These are phyloP conservation scores for Luehdorfia chinensis DNA, from an alignment of 1,140 invertebrate genomes.

Conservation along the genomic window DNA sequence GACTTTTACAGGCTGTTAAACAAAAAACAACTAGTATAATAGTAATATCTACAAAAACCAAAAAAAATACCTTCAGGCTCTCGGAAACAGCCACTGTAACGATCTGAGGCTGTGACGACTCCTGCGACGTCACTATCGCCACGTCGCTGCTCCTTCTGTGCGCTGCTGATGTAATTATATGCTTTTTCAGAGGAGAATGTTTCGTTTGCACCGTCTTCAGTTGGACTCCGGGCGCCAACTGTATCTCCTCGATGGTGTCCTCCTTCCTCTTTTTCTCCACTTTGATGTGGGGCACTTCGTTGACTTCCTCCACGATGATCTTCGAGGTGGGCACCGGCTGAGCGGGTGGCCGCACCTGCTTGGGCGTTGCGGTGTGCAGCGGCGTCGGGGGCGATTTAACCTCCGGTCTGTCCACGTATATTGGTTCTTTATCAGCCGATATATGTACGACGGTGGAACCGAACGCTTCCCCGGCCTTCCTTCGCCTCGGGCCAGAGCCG, in stretches of 20 bases:
- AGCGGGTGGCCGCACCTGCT: conserved; percentile 17
- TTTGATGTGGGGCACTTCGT: conserved; percentile 40
- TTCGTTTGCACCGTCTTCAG: conserved; percentile 44
- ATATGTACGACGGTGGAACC: conserved; percentile 46
- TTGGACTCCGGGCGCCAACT: conserved; percentile 38
- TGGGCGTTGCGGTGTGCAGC: conserved; percentile 31
- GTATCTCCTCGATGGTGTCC: conserved; percentile 39
- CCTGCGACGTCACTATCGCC: conserved; percentile 24
- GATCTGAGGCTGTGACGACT: conserved; percentile 45
- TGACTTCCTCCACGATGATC: conserved; percentile 50
- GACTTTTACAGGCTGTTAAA: too few species aligned
- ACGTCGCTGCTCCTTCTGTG: conserved; percentile 27
- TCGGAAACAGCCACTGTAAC: conserved; percentile 67
- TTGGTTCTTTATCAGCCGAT: conserved; percentile 29
- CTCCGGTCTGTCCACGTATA: conserved; percentile 32
- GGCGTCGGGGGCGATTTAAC: conserved; percentile 22
- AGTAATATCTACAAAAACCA: too few species aligned
- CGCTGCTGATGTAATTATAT: conserved; percentile 43
- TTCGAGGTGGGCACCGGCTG: conserved; percentile 35
- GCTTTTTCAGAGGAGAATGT: conserved; percentile 57
- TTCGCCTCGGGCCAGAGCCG: conserved; percentile 47
- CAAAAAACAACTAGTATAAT: too few species aligned
- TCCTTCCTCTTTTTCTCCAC: conserved; percentile 37
- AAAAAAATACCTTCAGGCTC: conserved; percentile 49
- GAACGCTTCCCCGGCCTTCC: conserved; percentile 29